These are phyloP conservation scores for Abramis brama DNA, from an alignment of 2,113 vertebrate genomes.

Conservation along the genomic window DNA sequence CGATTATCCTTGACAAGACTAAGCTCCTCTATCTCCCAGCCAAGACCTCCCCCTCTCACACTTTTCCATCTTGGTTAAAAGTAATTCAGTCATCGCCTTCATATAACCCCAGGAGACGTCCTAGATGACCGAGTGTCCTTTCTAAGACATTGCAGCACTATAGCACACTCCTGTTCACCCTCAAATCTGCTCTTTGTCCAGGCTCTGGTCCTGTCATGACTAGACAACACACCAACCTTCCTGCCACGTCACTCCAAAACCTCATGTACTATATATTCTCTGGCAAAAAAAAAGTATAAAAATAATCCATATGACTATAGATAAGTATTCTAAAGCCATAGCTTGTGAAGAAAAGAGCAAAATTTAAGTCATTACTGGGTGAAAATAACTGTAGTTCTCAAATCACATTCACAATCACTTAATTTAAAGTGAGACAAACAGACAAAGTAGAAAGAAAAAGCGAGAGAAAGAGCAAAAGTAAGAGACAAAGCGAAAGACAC, in stretches of 20 bases:
- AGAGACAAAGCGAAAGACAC: neutral
- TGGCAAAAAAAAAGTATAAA: too few species aligned
- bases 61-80: neutral
- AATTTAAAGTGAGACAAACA: neutral
- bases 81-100: neutral
- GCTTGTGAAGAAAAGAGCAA: neutral
- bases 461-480: neutral
- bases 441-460: neutral
- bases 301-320: too few species aligned
- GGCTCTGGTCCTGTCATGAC: neutral
- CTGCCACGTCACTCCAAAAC: neutral
- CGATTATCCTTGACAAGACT: conserved; percentile 40
- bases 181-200: neutral
- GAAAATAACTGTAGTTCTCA: neutral
- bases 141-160: conserved; percentile 2
- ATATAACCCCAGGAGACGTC: neutral
- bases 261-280: too few species aligned
- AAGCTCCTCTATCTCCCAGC: conserved; percentile 5
- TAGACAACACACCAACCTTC: neutral
- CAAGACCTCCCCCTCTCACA: neutral
- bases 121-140: neutral
- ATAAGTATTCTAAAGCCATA: too few species aligned
- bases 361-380: neutral
- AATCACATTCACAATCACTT: neutral
- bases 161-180: neutral